Base-by-base conservation (phyloP, 2,113 vertebrate species). In the Corythoichthys intestinalis region DNA sequence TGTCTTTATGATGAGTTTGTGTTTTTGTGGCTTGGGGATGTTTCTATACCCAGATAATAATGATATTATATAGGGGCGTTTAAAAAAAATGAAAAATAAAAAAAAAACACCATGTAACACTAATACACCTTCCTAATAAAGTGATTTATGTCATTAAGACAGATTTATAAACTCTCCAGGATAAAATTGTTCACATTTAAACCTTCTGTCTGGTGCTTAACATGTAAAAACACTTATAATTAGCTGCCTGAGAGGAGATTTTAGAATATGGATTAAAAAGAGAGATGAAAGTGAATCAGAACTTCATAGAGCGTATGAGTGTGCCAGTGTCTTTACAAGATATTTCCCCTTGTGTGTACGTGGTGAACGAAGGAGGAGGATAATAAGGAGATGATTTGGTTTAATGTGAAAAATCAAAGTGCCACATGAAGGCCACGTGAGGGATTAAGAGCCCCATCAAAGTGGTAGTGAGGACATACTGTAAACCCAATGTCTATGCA, bases 361-460 rank as follows among this genome's bases (percentile, higher is more conserved):
- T 65, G 63, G 62, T 65, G 65, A 66, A 71, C 61, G 53, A 61
- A n/a, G 34, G 65, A 68, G 67, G 67, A 66, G 72, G 44, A 39
- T 56, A 54, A 47, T 35, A 41, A 70, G 66, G 15, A 57, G 62
- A 75, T 75, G 67, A 75, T 74, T 65, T 75, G 60, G 56, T 49
- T 64, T 57, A 54, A 52, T 52, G 50, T 6, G 50, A 52, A 52
- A 54, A 54, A 28, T 54, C 0, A 54, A 56, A 11, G 20, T 56
- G 20, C 53, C 69, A 65, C 53, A 34, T 56, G 50, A 53, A 9
- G 50, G 50, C 50, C 67, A 65, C 11, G 41, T 76, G 69, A 81
- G 58, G 76, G 72, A 81, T 70, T 65, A 71, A 58, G 41, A 53
- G 50, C 50, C n/a, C 6, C n/a, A 17, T 20, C n/a, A 20, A 53